Base-by-base conservation (phyloP, 2,797 vertebrate species). In the Choloepus didactylus region DNA sequence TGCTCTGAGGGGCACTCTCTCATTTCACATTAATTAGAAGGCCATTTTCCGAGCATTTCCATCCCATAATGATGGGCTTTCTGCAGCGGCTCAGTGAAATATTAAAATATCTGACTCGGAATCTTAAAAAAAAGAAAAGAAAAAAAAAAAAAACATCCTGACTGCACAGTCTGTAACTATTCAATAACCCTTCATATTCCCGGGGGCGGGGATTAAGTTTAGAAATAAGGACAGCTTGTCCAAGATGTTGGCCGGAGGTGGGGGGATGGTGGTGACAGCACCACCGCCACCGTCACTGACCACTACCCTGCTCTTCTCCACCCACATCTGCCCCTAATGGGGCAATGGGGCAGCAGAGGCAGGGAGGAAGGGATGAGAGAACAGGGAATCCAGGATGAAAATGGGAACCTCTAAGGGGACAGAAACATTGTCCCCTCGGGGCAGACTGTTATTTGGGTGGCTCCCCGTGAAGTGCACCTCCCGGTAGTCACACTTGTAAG, bases 1-100 rank as follows among this genome's bases (percentile, higher is more conserved):
- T 96, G 97, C 97, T 97, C 96, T 84, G 41, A 97, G 96, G 97
- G 97, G 95, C 94, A 97, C 95, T 97, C 95, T 97, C 96, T 97
- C 97, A 97, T 97, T 93, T 97, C 95, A 97, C 96, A 97, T 97
- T 97, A 97, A 97, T 97, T 97, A 97, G 96, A 97, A 97, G 96
- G 92, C 97, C 96, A 97, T 97, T 97, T 97, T 96, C 96, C 95
- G 96, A 96, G 92, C 96, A 97, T 97, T 97, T 97, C 96, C 96
- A 96, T 92, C 90, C 96, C 96, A 95, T 97, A 97, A 97, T 97
- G 96, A 97, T 97, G 93, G 95, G 92, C 94, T 97, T 97, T 97
- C 96, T 97, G 88, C 95, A 96, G 94, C 75, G 91, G 88, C 95
- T 96, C 93, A 77, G 96, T 96, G 94, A 97, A 97, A 97, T 96